phyloP scores from a whole-genome alignment of 2,888 invertebrate species.

The Pyrochroa serraticornis region DNA sequence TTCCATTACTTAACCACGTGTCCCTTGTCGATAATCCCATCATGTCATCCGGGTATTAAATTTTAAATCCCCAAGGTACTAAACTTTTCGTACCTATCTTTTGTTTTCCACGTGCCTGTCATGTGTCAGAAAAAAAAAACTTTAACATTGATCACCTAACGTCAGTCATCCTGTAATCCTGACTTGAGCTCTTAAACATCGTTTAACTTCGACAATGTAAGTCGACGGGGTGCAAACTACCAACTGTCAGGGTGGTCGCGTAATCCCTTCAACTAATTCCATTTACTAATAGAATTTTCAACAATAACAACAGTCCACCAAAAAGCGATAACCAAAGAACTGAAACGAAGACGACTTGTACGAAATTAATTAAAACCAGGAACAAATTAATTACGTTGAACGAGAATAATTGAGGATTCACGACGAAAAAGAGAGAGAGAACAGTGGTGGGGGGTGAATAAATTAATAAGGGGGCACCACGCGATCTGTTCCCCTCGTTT shows the following conservation, averaged over 20 bases:
- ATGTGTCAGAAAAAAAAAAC: constrained; percentile 43
- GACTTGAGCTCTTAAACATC: constrained; percentile 50
- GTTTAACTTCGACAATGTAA: constrained; percentile 49
- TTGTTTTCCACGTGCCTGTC: constrained; percentile 46
- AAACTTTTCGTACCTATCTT: constrained; percentile 11
- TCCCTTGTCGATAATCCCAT: constrained; percentile 9
- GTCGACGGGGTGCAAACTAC: constrained; percentile 36
- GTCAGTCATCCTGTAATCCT: constrained; percentile 47
- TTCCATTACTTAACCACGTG: no score
- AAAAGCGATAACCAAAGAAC: not conserved
- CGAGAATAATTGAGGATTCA: constrained; percentile 48
- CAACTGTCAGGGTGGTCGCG: constrained; percentile 41
- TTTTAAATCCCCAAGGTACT: constrained; percentile 21
- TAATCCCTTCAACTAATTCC: constrained; percentile 14
- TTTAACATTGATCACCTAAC: constrained; percentile 26
- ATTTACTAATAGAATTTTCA: constrained; percentile 32
- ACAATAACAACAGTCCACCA: not conserved
- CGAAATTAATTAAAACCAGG: constrained; percentile 48
- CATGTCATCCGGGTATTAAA: constrained; percentile 24
- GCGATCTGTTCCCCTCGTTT: constrained; percentile 39
- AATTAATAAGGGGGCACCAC: constrained; percentile 36
- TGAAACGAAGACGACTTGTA: constrained; percentile 31
- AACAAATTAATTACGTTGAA: constrained; percentile 54
- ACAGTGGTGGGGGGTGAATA: constrained; percentile 21
- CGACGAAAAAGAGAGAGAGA: not conserved